Evolutionary conservation across 92 coral and sea anemone species (phyloP).

Genomic region (Paramuricea clavata): DNA sequence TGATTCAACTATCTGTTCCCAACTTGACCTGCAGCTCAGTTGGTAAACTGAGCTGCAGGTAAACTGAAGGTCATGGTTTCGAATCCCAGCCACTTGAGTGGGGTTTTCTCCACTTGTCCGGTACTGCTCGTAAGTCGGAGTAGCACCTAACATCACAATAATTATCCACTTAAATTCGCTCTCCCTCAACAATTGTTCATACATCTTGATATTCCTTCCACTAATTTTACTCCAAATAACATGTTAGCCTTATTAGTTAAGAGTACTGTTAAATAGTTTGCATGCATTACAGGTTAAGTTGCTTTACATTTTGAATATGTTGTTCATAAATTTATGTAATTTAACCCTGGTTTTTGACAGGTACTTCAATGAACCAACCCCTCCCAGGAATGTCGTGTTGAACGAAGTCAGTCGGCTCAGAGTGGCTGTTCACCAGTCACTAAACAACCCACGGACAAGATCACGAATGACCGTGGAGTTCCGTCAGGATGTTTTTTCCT

Average conservation of each 20-base stretch:
- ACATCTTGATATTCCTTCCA: background rate
- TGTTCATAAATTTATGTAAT: background rate
- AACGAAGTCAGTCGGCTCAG: background rate
- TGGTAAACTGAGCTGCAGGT: too few species aligned
- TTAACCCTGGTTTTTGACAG: background rate
- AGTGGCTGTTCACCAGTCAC: conserved; percentile 3
- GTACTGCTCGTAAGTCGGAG: too few species aligned
- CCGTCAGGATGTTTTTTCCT: conserved; percentile 42
- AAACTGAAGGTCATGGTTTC: too few species aligned
- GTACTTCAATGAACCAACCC: conserved; percentile 24
- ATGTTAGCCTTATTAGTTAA: background rate
- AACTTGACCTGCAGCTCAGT: too few species aligned
- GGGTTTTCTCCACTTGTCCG: too few species aligned
- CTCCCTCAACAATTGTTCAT: too few species aligned
- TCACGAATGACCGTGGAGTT: conserved; percentile 22
- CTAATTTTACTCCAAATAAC: background rate
- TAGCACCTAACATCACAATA: too few species aligned
- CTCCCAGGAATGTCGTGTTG: background rate
- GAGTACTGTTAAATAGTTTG: background rate
- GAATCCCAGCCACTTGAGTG: too few species aligned
- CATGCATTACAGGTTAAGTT: background rate
- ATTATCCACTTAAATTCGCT: too few species aligned
- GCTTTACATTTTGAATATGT: background rate
- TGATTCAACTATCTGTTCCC: too few species aligned
- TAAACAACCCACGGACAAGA: background rate